A percentile compares a stretch with the other conserved stretches of the same genome.
phyloP scores from a whole-genome alignment of 2,797 vertebrate species.

The Alfaro cultratus region DNA sequence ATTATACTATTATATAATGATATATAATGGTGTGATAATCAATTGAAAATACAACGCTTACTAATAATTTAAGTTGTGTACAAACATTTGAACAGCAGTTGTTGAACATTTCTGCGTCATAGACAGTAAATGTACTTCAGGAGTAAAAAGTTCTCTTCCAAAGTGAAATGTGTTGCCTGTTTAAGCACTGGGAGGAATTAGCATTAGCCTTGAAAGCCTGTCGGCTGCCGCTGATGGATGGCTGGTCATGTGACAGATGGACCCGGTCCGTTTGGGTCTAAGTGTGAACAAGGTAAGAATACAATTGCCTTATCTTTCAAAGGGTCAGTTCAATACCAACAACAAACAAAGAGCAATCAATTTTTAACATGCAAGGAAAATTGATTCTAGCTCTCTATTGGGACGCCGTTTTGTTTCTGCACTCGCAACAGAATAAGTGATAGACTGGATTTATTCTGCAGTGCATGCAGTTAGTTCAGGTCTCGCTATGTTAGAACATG shows the following conservation, averaged over 20 bases:
- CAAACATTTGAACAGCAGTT: background rate
- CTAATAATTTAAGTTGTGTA: background rate
- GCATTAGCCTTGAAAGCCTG: background rate
- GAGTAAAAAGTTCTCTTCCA: background rate
- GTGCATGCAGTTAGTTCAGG: background rate
- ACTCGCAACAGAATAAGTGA: background rate
- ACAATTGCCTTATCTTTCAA: background rate
- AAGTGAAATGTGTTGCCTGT: background rate
- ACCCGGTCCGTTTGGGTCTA: background rate
- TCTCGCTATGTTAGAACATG: background rate
- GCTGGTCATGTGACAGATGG: background rate
- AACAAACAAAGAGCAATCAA: background rate
- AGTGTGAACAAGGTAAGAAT: conserved; percentile 1
- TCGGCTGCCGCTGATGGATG: background rate
- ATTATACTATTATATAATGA: no score
- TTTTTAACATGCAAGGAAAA: background rate
- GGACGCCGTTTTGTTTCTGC: background rate
- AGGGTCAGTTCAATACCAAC: background rate
- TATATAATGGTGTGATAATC: background rate
- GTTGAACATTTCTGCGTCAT: background rate
- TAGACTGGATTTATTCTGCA: background rate
- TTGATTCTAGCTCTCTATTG: background rate
- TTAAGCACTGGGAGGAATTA: background rate
- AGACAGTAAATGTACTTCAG: background rate
- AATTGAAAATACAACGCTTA: background rate